These are phyloP conservation scores for Antheraea pernyi DNA, from an alignment of 1,140 invertebrate species.

Conservation along the genomic window DNA sequence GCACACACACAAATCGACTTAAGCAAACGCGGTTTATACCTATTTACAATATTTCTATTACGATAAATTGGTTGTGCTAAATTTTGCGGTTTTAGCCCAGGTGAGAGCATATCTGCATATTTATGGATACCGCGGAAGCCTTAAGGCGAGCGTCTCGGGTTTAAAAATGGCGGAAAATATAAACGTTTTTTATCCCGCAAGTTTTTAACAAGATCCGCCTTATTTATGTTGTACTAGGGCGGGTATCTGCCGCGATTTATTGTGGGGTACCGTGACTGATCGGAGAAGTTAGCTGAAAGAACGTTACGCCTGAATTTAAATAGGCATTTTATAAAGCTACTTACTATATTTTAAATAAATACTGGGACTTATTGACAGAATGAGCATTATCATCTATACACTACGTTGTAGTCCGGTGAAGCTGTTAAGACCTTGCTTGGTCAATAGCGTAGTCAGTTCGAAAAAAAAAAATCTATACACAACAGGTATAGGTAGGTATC, in stretches of 20 bases:
- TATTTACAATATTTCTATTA: constrained; percentile 73
- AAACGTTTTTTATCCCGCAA: constrained; percentile 64
- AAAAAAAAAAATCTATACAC: too few species aligned
- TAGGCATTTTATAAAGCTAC: constrained; percentile 40
- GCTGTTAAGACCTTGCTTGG: too few species aligned
- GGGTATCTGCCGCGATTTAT: constrained; percentile 64
- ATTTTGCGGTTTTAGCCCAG: constrained; percentile 68
- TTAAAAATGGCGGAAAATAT: constrained; percentile 72
- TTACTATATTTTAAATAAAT: background rate
- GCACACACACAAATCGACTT: constrained; percentile 60
- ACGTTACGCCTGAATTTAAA: constrained; percentile 60
- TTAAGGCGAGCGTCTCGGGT: constrained; percentile 61
- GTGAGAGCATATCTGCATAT: constrained; percentile 77
- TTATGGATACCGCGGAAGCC: constrained; percentile 70
- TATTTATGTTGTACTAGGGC: constrained; percentile 70
- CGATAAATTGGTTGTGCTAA: constrained; percentile 71
- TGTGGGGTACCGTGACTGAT: constrained; percentile 67
- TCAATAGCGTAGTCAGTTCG: too few species aligned
- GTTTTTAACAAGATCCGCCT: constrained; percentile 75
- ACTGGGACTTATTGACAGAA: too few species aligned
- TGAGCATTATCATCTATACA: too few species aligned
- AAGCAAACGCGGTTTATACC: constrained; percentile 49
- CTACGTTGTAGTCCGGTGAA: too few species aligned
- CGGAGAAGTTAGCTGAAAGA: constrained; percentile 51
- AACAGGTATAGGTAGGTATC: too few species aligned